These are phyloP conservation scores for Zaprionus gabonicus DNA, from an alignment of 1,140 invertebrate genomes.

Conservation along the genomic window DNA sequence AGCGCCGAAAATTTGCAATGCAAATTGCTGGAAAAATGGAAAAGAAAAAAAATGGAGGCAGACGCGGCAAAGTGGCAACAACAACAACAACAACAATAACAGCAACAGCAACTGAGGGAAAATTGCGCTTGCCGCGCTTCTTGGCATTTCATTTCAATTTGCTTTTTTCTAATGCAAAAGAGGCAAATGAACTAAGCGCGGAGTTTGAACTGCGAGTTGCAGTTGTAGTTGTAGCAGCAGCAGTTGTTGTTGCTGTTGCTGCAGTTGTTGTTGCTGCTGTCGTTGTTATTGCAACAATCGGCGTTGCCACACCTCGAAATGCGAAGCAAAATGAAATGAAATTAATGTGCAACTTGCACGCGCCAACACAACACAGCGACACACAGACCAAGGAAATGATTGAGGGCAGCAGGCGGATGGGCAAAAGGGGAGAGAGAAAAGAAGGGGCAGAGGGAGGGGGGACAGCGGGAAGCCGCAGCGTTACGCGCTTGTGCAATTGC, in stretches of 20 bases:
- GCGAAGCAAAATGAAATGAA: slow-evolving; percentile 75
- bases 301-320: slow-evolving; percentile 75
- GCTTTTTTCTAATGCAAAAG: slow-evolving; percentile 74
- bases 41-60: slow-evolving; percentile 50
- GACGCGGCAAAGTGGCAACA: slow-evolving; percentile 35
- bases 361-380: slow-evolving; percentile 53
- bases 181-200: slow-evolving; percentile 81
- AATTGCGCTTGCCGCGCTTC: slow-evolving; percentile 61
- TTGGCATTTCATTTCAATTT: slow-evolving; percentile 78
- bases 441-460: neutral
- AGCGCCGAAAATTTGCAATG: slow-evolving; percentile 75
- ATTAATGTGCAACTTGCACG: slow-evolving; percentile 81
- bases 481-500: slow-evolving; percentile 80
- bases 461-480: slow-evolving; percentile 36
- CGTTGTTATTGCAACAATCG: slow-evolving; percentile 68
- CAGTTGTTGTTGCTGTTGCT: neutral
- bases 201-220: slow-evolving; percentile 70
- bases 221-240: slow-evolving; percentile 33
- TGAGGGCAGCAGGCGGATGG: slow-evolving; percentile 2
- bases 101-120: slow-evolving; percentile 24
- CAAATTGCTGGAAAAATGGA: slow-evolving; percentile 49
- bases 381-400: slow-evolving; percentile 23
- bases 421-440: neutral
- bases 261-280: slow-evolving; percentile 16
- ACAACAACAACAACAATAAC: slow-evolving; percentile 25